Evolutionary conservation across 2,113 vertebrate species (phyloP), one percentile per base, ranked within the genome.

Genomic region (Xiphophorus hellerii): DNA sequence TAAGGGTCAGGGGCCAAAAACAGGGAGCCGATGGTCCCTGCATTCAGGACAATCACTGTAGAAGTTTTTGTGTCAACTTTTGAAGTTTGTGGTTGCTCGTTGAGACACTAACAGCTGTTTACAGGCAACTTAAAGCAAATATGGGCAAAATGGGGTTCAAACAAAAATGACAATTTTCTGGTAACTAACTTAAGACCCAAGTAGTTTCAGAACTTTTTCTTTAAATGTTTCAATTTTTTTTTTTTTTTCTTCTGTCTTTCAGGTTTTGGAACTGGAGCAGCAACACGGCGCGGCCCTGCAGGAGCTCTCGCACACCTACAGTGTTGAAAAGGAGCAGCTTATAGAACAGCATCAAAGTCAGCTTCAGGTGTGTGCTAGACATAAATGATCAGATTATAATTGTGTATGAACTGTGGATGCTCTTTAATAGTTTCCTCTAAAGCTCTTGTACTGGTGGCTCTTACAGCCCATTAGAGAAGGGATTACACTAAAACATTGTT

Each of bases 261-360:
- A 93, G 93, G 93, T 95, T 28, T 58, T 96, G 44, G 83, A 84
- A 11, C 84, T 96, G 54, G 96, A 96, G 73, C 86, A 92, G 22
- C 94, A 95, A 64, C 95, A 96, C 67, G 84, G 89, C 29, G 64
- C 75, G n/a, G 89, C 94, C 60, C 84, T 96, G 4, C 84, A 93
- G 73, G 95, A 95, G 58, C 88, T 96, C 42, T 84, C 92, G 0
- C 80, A 90, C 0, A 66, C 93, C 30, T 94, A 85, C 31, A 20
- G 75, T 1, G 48, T 80, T 31, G 94, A 96, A 78, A 89, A 92
- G 28, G 85, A 91, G 51, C 93, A 93, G 60, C 89, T 95, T 28
- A 82, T 82, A 12, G 74, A 83, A n/a, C 90, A 94, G 37, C 93
- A 96, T 35, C 87, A 93, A 69, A 89, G 64, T 25, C 95, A 96